Conservation (phyloP, 2,888 invertebrate genomes). For the Tipula lateralis region DNA sequence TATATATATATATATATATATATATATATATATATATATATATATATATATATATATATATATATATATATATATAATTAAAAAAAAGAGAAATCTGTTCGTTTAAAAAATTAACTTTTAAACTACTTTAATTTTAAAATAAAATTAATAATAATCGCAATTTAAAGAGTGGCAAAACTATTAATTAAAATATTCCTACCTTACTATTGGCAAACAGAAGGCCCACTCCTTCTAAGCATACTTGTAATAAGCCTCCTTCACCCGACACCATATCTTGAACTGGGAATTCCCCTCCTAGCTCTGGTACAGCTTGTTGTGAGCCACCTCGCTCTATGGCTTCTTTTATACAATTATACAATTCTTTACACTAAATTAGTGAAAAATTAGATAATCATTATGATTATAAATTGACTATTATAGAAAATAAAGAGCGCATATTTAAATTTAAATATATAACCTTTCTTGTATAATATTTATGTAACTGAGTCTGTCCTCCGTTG, state of each 20-base stretch:
- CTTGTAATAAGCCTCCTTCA: constrained; percentile 95
- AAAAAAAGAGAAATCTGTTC: constrained; percentile 29
- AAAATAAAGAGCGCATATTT: not conserved
- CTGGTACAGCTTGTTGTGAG: constrained; percentile 52
- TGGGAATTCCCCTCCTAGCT: constrained; percentile 89
- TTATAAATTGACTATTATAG: not conserved
- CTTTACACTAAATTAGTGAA: constrained; percentile 72
- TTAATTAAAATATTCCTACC: constrained; percentile 59
- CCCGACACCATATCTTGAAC: constrained; percentile 96
- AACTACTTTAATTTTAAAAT: not conserved
- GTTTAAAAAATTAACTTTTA: constrained; percentile 7
- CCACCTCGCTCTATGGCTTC: constrained; percentile 95
- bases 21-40: too few species aligned
- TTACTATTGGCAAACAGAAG: constrained; percentile 98
- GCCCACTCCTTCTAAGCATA: constrained; percentile 99
- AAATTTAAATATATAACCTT: constrained; percentile 61
- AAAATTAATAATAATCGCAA: constrained; percentile 34
- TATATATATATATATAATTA: too few species aligned
- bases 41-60: too few species aligned
- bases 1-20: too few species aligned
- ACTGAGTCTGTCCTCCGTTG: constrained; percentile 87
- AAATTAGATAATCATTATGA: not conserved
- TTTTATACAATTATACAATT: constrained; percentile 97
- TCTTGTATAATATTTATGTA: constrained; percentile 98
- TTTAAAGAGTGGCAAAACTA: constrained; percentile 27